Percentiles rank a stretch among this genome's conserved stretches.
Conservation (phyloP, 2,113 vertebrate species). For the Cyanocitta stelleri region DNA sequence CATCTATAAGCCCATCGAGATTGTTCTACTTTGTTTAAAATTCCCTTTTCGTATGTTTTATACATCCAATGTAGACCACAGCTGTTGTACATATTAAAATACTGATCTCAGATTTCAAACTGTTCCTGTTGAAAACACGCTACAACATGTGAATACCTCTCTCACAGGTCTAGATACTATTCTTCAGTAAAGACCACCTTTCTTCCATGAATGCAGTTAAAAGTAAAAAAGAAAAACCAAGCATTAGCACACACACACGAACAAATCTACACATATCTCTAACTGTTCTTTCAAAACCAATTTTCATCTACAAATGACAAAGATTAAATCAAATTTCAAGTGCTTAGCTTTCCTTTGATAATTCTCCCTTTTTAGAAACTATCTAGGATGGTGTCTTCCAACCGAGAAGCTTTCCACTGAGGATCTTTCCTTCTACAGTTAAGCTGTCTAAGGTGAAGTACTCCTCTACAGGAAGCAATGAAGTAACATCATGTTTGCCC, state of each 20-base stretch:
- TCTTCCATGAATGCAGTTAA: constrained; percentile 38
- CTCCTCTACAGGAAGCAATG: background rate
- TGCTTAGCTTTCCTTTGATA: constrained; percentile 5
- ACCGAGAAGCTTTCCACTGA: constrained; percentile 7
- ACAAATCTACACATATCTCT: constrained; percentile 16
- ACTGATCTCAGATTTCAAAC: constrained; percentile 46
- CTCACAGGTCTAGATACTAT: constrained; percentile 32
- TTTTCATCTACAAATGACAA: constrained; percentile 9
- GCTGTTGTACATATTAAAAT: constrained; percentile 43
- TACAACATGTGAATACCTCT: background rate
- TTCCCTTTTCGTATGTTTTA: constrained; percentile 55
- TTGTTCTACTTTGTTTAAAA: constrained; percentile 54
- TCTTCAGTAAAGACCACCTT: constrained; percentile 49
- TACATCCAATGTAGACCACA: constrained; percentile 45
- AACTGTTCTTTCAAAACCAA: constrained; percentile 23
- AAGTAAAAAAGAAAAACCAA: constrained; percentile 11
- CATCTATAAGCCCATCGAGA: constrained; percentile 35
- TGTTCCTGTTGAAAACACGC: constrained; percentile 64
- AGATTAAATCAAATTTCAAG: constrained; percentile 52
- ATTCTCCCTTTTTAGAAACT: background rate
- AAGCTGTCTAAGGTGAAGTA: background rate
- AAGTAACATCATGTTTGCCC: background rate
- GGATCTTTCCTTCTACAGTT: background rate
- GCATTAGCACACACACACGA: background rate
- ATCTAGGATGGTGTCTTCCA: background rate